These are phyloP conservation scores for Trissolcus basalis DNA, from an alignment of 1,140 invertebrate species.

Conservation along the genomic window DNA sequence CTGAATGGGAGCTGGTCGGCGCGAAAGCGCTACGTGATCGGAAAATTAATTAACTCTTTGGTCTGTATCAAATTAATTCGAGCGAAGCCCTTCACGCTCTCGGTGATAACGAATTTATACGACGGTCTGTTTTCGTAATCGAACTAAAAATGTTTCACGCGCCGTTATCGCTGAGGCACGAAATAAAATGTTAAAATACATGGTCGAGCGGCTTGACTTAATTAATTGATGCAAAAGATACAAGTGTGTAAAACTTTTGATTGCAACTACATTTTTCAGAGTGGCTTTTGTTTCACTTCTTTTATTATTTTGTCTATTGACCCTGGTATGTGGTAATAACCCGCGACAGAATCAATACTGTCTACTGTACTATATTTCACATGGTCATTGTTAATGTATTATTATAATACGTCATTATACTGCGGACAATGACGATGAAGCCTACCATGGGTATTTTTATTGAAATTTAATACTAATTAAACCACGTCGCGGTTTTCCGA, in stretches of 20 bases:
- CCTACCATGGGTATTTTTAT: too few species aligned
- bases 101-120: slow-evolving; percentile 11
- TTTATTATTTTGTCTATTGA: too few species aligned
- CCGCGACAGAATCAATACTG: slow-evolving; percentile 4
- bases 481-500: background rate
- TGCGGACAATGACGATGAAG: background rate
- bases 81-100: slow-evolving; percentile 3
- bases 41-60: slow-evolving; percentile 30
- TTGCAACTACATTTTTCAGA: background rate
- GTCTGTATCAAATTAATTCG: slow-evolving; percentile 6
- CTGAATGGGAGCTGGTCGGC: slow-evolving; percentile 6
- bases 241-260: too few species aligned
- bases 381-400: background rate
- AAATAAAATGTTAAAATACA: background rate
- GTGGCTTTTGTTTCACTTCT: background rate
- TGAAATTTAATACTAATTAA: slow-evolving; percentile 3
- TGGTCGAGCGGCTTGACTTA: background rate
- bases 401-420: slow-evolving; percentile 18
- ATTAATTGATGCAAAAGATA: background rate
- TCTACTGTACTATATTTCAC: slow-evolving; percentile 1
- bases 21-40: slow-evolving; percentile 22
- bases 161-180: background rate
- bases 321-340: too few species aligned
- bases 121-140: slow-evolving; percentile 7
- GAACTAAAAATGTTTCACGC: slow-evolving; percentile 8